phyloP scores from a whole-genome alignment of 1,140 invertebrate species.

The Euura saliciscinereae region DNA sequence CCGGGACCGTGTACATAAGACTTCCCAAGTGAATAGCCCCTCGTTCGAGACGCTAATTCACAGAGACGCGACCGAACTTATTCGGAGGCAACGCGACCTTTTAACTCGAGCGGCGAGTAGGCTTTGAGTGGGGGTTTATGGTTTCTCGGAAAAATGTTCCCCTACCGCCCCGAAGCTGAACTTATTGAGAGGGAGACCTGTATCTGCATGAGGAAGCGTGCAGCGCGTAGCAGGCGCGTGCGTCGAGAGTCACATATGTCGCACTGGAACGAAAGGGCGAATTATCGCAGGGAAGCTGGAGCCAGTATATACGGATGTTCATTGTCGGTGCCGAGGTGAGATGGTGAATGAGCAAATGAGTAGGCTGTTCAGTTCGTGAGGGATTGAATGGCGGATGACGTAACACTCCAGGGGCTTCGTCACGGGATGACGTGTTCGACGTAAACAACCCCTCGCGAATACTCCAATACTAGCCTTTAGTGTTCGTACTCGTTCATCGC shows the following conservation, averaged over 20 bases:
- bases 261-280: neutral
- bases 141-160: too few species aligned
- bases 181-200: too few species aligned
- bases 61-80: too few species aligned
- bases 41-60: too few species aligned
- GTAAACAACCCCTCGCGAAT: neutral
- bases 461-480: neutral
- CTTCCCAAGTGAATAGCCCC: too few species aligned
- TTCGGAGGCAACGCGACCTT: too few species aligned
- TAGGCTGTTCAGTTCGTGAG: neutral
- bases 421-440: neutral
- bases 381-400: constrained; percentile 5
- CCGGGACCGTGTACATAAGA: too few species aligned
- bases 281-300: neutral
- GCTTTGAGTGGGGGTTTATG: too few species aligned
- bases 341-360: constrained; percentile 7
- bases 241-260: neutral
- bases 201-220: too few species aligned
- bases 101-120: too few species aligned
- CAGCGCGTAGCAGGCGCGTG: neutral
- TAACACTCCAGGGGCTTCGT: neutral
- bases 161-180: too few species aligned
- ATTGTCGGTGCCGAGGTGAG: neutral
- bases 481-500: too few species aligned
- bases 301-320: neutral